These are phyloP conservation scores for Laterallus jamaicensis DNA, from an alignment of 2,113 vertebrate genomes.

Conservation along the genomic window DNA sequence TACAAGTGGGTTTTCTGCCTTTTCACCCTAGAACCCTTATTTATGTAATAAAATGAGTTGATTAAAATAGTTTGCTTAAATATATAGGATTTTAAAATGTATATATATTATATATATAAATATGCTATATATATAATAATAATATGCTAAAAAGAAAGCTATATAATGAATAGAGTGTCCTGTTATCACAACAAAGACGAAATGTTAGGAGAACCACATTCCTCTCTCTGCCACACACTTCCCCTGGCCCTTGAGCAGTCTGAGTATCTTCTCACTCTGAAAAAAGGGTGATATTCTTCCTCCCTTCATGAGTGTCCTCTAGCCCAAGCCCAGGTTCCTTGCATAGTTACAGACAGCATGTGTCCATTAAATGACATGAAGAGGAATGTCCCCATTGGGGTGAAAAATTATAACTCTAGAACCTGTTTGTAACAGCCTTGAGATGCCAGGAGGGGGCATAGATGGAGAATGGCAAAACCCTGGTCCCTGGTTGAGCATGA, in stretches of 20 bases:
- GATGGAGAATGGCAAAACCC: background rate
- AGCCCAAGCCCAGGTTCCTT: background rate
- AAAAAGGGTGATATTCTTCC: background rate
- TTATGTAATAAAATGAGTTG: background rate
- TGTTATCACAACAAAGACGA: background rate
- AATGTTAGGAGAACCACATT: background rate
- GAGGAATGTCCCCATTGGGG: background rate
- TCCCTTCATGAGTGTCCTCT: background rate
- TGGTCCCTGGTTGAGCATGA: accelerated
- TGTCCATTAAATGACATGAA: background rate
- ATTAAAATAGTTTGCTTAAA: background rate
- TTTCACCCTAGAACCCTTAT: background rate
- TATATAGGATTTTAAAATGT: no score
- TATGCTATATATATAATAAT: no score
- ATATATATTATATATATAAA: no score
- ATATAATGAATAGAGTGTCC: background rate
- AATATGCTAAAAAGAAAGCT: background rate
- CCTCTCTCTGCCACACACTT: background rate
- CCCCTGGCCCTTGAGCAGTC: background rate
- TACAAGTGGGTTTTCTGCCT: background rate
- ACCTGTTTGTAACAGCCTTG: background rate
- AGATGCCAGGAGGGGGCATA: background rate
- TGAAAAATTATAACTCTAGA: background rate
- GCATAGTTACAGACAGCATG: accelerated
- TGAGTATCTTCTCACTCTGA: background rate